phyloP scores from a whole-genome alignment of 2,113 vertebrate species.

The Egretta garzetta region DNA sequence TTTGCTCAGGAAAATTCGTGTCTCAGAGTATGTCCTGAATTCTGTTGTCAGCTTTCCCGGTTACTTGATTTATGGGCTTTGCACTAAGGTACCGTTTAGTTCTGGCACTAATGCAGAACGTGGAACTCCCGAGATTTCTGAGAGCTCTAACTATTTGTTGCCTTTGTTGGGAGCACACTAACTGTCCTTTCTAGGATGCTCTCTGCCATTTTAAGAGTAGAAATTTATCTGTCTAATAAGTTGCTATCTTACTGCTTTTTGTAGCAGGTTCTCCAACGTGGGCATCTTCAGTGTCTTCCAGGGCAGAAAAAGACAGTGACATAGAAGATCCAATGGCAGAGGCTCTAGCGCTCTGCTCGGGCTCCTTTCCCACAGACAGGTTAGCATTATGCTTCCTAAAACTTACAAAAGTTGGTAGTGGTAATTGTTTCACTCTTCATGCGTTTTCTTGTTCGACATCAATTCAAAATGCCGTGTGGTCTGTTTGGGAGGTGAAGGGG shows the following conservation, averaged over 20 bases:
- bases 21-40: conserved; percentile 73
- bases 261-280: conserved; percentile 62
- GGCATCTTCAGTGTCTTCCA: conserved; percentile 55
- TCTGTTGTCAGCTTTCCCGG: background rate
- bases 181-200: background rate
- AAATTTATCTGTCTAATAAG: background rate
- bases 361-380: conserved; percentile 81
- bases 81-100: background rate
- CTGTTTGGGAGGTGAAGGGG: background rate
- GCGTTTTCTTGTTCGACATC: background rate
- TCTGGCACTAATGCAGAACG: background rate
- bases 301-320: conserved; percentile 65
- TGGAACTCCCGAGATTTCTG: background rate
- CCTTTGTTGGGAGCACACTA: background rate
- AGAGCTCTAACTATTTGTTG: background rate
- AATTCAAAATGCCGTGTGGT: background rate
- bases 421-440: background rate
- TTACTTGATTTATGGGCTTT: background rate
- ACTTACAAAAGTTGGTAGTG: background rate
- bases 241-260: background rate
- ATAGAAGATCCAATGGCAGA: conserved; percentile 74
- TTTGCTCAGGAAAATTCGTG: conserved; percentile 89
- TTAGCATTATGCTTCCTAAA: conserved; percentile 44
- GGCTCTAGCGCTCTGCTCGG: conserved; percentile 77
- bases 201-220: background rate